phyloP scores from a whole-genome alignment of 2,888 invertebrate species.

The Acanthosepion lycidas region DNA sequence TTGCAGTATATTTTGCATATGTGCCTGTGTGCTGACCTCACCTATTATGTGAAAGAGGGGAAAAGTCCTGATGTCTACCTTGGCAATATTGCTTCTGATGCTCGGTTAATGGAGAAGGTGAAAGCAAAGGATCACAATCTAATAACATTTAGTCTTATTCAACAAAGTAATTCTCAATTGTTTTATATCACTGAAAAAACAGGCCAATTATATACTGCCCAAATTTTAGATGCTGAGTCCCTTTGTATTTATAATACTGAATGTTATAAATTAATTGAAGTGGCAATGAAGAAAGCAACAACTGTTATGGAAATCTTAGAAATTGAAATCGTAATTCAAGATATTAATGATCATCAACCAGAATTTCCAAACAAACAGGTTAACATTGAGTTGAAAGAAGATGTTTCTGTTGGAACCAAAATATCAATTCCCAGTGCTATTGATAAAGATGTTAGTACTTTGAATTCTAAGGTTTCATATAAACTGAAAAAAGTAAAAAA shows the following conservation, averaged over 20 bases:
- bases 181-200: not conserved
- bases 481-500: not conserved
- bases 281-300: not conserved
- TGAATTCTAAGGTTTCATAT: not conserved
- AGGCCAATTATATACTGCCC: not conserved
- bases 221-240: not conserved
- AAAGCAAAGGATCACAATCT: not conserved
- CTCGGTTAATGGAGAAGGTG: not conserved
- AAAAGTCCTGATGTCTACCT: not conserved
- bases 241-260: not conserved
- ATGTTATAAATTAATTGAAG: not conserved
- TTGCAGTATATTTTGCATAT: not conserved
- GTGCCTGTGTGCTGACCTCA: not conserved
- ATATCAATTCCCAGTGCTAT: not conserved
- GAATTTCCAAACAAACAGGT: not conserved
- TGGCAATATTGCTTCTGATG: not conserved
- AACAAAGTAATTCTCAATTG: not conserved
- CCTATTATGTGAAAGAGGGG: not conserved
- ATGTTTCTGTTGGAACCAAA: not conserved
- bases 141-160: slow-evolving; percentile 33
- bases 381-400: not conserved
- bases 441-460: not conserved
- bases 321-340: not conserved
- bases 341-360: not conserved
- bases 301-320: not conserved